Percentiles rank a stretch among this genome's conserved stretches.
These are phyloP conservation scores for Psix sp. DNA, from an alignment of 1,140 invertebrate species.

Conservation along the genomic window DNA sequence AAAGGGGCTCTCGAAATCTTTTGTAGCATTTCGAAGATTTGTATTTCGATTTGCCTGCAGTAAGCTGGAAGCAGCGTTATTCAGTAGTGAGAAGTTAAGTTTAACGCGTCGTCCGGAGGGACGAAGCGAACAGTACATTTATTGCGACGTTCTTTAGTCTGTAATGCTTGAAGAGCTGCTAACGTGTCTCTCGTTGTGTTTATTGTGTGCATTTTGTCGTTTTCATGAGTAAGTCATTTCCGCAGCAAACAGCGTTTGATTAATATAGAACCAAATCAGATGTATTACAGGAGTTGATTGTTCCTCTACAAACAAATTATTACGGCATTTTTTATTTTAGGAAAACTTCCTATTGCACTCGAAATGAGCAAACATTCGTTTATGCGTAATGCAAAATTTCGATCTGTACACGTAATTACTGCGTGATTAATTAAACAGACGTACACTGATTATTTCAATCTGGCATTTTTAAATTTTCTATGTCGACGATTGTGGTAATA, in stretches of 20 bases:
- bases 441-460: too few species aligned
- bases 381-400: background rate
- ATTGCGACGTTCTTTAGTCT: constrained; percentile 62
- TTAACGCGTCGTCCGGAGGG: constrained; percentile 64
- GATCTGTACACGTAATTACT: too few species aligned
- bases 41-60: constrained; percentile 68
- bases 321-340: background rate
- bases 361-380: constrained; percentile 5
- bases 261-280: constrained; percentile 19
- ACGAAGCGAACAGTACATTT: constrained; percentile 66
- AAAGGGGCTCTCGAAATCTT: constrained; percentile 59
- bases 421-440: too few species aligned
- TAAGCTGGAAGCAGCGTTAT: constrained; percentile 68
- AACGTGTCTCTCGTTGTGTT: constrained; percentile 68
- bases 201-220: constrained; percentile 40
- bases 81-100: constrained; percentile 69
- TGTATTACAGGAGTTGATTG: constrained; percentile 13
- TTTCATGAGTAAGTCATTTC: constrained; percentile 30
- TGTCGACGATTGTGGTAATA: too few species aligned
- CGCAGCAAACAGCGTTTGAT: constrained; percentile 27
- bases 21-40: constrained; percentile 63
- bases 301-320: constrained; percentile 13
- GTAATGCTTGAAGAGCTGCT: constrained; percentile 65
- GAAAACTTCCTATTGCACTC: background rate
- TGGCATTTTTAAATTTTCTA: too few species aligned